Percentiles rank a stretch among this genome's conserved stretches.
Conservation (phyloP, 2,113 vertebrate genomes). For the Oceanodroma tethys region DNA sequence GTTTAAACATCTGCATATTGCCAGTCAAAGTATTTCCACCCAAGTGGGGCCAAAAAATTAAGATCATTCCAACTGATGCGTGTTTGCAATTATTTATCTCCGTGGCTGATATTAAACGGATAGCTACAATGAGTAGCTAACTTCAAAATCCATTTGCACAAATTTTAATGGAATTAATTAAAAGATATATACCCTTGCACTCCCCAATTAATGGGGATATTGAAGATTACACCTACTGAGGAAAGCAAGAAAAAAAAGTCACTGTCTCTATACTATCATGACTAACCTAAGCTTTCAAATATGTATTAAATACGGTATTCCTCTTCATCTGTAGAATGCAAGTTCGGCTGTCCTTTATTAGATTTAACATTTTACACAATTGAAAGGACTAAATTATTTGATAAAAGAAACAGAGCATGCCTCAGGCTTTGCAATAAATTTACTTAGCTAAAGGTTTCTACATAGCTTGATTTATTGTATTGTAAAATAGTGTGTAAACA, state of each 20-base stretch:
- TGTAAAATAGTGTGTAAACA: neutral
- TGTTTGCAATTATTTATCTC: neutral
- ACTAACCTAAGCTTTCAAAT: neutral
- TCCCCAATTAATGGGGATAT: neutral
- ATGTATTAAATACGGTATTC: neutral
- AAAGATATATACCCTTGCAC: neutral
- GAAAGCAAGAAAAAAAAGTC: neutral
- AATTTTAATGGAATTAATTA: neutral
- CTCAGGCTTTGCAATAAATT: neutral
- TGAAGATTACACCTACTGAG: neutral
- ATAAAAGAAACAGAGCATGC: neutral
- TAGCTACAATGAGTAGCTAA: neutral
- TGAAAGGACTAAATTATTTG: neutral
- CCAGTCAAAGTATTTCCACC: neutral
- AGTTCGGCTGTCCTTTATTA: neutral
- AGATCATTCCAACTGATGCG: neutral
- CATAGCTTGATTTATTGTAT: neutral
- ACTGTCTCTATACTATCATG: neutral
- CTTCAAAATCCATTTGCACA: neutral
- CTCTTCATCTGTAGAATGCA: neutral
- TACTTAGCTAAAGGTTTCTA: neutral
- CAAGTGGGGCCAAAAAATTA: neutral
- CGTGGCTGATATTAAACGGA: neutral
- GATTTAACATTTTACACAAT: neutral
- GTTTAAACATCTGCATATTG: neutral